phyloP scores from a whole-genome alignment of 2,797 vertebrate species.

The Carcharodon carcharias region DNA sequence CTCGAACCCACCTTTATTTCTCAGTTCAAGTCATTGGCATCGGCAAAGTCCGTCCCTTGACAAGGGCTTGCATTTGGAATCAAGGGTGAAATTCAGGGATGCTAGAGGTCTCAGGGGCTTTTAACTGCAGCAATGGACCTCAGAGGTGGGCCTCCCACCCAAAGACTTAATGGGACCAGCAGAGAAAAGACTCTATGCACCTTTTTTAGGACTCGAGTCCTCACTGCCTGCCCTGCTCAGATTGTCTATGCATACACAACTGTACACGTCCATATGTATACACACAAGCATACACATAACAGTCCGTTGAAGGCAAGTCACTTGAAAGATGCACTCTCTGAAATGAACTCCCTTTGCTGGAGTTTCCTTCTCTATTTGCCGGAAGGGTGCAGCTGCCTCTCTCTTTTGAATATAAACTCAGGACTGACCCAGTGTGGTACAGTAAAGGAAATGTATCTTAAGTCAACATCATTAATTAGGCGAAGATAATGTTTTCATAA shows the following conservation, averaged over 20 bases:
- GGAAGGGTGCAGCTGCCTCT: neutral
- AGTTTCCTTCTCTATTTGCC: neutral
- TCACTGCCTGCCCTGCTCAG: neutral
- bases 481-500: neutral
- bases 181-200: no score
- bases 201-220: neutral
- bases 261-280: neutral
- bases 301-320: neutral
- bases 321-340: neutral
- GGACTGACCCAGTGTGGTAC: neutral
- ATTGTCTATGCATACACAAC: neutral
- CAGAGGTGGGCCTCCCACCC: neutral
- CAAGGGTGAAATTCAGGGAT: neutral
- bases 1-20: neutral
- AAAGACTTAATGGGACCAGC: neutral
- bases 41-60: neutral
- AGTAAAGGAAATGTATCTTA: neutral
- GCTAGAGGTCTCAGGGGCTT: neutral
- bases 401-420: neutral
- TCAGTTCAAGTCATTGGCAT: neutral
- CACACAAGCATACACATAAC: neutral
- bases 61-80: neutral
- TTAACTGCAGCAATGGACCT: neutral
- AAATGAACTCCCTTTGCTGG: neutral
- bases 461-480: conserved; percentile 2